Base-by-base conservation (phyloP, 1,140 invertebrate species). In the Rhizoglyphus robini region DNA sequence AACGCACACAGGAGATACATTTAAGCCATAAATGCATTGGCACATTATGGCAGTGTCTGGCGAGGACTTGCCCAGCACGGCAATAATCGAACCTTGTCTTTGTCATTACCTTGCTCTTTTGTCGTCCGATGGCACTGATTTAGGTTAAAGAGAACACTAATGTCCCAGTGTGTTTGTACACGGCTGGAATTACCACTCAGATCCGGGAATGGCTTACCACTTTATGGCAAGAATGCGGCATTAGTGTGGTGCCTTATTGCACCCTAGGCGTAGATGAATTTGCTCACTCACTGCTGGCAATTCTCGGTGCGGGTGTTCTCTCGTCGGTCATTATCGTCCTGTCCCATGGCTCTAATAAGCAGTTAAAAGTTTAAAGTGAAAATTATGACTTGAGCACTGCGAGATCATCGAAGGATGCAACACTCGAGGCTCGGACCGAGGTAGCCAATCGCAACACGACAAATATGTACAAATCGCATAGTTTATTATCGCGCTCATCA, bases 261-360 rank as follows among this genome's bases (percentile, higher is more conserved):
- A 60, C 58, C 58, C 58, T 20, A 60, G 58, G 27, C 58, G 58
- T 46, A 60, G 58, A 60, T 60, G 18, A 60, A 60, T 20, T 60
- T 20, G n/a, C 25, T 11, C 51, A 54, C 20, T 27, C 51, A 15
- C 15, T 54, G 8, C 51, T n/a, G n/a, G n/a, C n/a, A n/a, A n/a
- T n/a, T n/a, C n/a, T n/a, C n/a, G n/a, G n/a, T n/a, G n/a, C n/a
- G n/a, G n/a, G 15, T 54, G 20, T 54, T 25, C 31, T 5, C 51
- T 54, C 23, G 23, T n/a, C 51, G 31, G 27, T 46, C 27, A 60
- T 60, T 60, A 60, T 60, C 58, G 29, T 15, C 2, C 23, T 60
- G 58, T 60, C 58, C 58, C 58, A n/a, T 60, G 58, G 27, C 58
- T 60, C 58, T 60, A 60, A 60, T 60, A 41, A 41, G 36, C 36